phyloP scores from a whole-genome alignment of 2,888 invertebrate species.

The Ornithoptera priamus region DNA sequence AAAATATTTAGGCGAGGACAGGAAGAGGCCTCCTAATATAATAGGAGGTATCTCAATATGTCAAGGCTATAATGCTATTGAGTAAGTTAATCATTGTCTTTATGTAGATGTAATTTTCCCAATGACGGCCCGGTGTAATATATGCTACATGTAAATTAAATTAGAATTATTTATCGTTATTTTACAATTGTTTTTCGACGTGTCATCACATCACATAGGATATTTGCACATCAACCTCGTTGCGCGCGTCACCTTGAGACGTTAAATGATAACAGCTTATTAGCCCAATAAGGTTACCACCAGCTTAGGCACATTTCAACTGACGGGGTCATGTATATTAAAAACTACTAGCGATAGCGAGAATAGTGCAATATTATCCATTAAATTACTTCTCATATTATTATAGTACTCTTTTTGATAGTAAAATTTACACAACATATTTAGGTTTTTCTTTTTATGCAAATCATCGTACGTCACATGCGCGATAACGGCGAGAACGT shows the following conservation, averaged over 20 bases:
- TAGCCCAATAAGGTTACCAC: neutral
- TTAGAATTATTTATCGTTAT: neutral
- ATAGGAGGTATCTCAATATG: constrained; percentile 95
- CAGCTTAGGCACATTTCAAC: neutral
- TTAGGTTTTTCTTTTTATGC: no score
- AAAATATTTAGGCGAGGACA: constrained; percentile 93
- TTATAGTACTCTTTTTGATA: no score
- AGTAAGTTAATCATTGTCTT: constrained; percentile 80
- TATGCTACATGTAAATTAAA: neutral
- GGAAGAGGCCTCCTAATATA: constrained; percentile 83
- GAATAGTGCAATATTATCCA: neutral
- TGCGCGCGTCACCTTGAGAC: neutral
- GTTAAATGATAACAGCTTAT: neutral
- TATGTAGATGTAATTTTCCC: constrained; percentile 2
- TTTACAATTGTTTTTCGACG: neutral
- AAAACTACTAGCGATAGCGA: neutral
- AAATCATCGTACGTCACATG: no score
- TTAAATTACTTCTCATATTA: neutral
- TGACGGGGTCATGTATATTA: neutral
- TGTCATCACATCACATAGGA: neutral
- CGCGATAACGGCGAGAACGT: no score
- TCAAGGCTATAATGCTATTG: constrained; percentile 95
- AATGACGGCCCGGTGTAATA: neutral
- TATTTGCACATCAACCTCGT: neutral
- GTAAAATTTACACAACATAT: no score